Evolutionary conservation across 2,888 invertebrate species (phyloP), one percentile per base, ranked within the genome.

Genomic region (Noctua pronuba): DNA sequence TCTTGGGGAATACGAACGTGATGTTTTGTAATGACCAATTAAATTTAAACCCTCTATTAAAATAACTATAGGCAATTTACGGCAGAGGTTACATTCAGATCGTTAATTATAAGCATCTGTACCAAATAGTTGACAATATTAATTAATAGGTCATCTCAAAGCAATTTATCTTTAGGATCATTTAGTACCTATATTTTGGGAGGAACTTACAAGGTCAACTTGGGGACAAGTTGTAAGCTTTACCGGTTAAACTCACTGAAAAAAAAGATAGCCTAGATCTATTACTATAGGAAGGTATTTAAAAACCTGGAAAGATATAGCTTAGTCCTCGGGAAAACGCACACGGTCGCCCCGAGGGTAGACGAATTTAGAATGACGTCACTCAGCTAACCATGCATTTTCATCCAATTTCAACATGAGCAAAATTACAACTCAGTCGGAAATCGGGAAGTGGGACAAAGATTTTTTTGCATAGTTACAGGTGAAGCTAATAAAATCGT

Each of bases 91-190:
- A 74, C 44, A 81, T 58, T 65, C 16, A n/a, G 35, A 58, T 49
- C 72, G 73, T 83, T 79, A 84, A 86, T 87, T 86, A 86, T 75
- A 77, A 81, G 60, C 79, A 88, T 77, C 87, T 86, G 86, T 66
- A 75, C 62, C 75, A 13, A 88, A 86, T 88, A 83, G 75, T 77
- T 75, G 73, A 73, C 79, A 84, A 80, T 84, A 79, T 67, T 76
- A 84, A 86, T 86, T 86, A 87, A 80, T 87, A 76, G 87, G 81
- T 84, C 88, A 86, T 84, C 77, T 78, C 60, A 35, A 31, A 79
- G 46, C 58, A 49, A 84, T 88, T 82, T 86, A 86, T 87, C 82
- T 77, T 67, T 35, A n/a, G 31, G 65, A 77, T 66, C 76, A 72
- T 44, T 80, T 76, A 58, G 79, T 81, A 76, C 72, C 75, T 80